phyloP scores from a whole-genome alignment of 2,888 invertebrate species.

The Luperina testacea region DNA sequence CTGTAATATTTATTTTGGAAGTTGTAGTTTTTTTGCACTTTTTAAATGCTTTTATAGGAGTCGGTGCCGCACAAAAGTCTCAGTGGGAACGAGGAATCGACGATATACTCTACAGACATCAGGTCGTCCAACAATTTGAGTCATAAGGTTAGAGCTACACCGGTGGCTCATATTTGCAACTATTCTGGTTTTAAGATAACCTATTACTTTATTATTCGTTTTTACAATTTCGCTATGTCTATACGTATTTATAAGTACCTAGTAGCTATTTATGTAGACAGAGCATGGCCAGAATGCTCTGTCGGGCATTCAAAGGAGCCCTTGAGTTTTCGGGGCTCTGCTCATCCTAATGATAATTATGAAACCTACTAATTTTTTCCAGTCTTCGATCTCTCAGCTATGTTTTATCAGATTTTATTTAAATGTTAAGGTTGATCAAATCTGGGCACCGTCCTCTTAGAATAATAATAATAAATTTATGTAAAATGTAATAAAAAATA shows the following conservation, averaged over 20 bases:
- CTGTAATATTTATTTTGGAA: constrained; percentile 24
- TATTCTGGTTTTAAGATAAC: constrained; percentile 36
- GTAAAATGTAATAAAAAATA: not conserved
- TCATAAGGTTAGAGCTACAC: constrained; percentile 58
- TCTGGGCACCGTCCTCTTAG: not conserved
- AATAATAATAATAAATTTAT: constrained; percentile 3
- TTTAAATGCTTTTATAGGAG: constrained; percentile 57
- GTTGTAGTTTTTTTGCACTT: constrained; percentile 43
- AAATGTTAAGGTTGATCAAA: constrained; percentile 1
- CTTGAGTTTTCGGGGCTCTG: constrained; percentile 42
- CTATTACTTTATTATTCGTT: constrained; percentile 38
- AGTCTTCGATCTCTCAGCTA: not conserved
- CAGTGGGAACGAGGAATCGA: constrained; percentile 43
- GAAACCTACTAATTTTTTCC: not conserved
- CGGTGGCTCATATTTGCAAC: constrained; percentile 45
- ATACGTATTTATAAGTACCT: not conserved
- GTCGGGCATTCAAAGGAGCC: constrained; percentile 36
- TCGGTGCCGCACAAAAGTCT: constrained; percentile 32
- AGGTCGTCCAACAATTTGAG: constrained; percentile 57
- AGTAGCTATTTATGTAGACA: no score
- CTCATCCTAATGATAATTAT: not conserved
- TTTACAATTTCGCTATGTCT: not conserved
- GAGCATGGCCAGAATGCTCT: not conserved
- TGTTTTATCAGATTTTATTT: not conserved
- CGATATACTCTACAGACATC: constrained; percentile 56